These are phyloP conservation scores for Tenebrosternarchus preto DNA, from an alignment of 2,113 vertebrate species.

Conservation along the genomic window DNA sequence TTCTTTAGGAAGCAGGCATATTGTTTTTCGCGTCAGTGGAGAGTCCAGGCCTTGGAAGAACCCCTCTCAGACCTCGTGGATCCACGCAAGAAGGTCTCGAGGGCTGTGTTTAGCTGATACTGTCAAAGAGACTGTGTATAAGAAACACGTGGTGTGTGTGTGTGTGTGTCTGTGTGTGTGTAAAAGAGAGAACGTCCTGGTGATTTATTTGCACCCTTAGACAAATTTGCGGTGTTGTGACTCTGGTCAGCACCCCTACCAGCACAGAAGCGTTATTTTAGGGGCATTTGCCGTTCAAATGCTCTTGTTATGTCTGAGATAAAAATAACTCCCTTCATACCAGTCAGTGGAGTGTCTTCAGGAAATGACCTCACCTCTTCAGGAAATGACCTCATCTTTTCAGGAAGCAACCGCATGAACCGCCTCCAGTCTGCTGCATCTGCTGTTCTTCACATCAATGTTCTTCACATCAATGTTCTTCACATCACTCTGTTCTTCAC, in stretches of 20 bases:
- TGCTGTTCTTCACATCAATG: neutral
- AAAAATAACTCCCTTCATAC: constrained; percentile 26
- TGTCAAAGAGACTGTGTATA: too few relatives aligned
- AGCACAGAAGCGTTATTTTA: neutral
- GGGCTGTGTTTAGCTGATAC: constrained; percentile 11
- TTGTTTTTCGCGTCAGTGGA: constrained; percentile 16
- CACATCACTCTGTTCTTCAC: too few relatives aligned
- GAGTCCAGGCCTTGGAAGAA: neutral
- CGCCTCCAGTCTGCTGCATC: neutral
- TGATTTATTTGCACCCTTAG: neutral
- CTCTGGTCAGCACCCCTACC: neutral
- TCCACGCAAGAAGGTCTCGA: neutral
- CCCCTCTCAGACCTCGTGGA: neutral
- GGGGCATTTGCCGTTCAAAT: too few relatives aligned
- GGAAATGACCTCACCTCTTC: constrained; percentile 22
- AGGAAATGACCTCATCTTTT: neutral
- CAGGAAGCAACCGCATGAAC: neutral
- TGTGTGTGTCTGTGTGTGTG: constrained; percentile 9
- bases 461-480: too few relatives aligned
- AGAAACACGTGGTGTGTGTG: too few relatives aligned
- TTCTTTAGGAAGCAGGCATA: constrained; percentile 11
- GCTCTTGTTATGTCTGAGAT: constrained; percentile 21
- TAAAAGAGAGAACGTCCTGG: neutral
- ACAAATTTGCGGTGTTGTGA: neutral
- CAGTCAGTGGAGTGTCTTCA: neutral